phyloP scores from a whole-genome alignment of 2,113 vertebrate species.

The Erythrolamprus reginae region DNA sequence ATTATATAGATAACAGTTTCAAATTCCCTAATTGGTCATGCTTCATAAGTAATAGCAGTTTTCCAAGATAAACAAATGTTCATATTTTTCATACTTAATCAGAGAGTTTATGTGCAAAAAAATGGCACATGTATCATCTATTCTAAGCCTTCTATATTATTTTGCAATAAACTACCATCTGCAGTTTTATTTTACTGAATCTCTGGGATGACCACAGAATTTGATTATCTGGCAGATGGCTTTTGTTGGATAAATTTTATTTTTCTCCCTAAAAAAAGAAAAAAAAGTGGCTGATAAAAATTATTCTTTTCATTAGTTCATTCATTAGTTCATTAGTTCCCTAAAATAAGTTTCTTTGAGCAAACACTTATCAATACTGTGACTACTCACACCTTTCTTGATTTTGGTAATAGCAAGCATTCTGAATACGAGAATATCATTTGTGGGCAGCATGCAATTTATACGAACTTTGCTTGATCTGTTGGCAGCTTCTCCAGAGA shows the following conservation, averaged over 20 bases:
- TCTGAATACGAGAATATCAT: not conserved
- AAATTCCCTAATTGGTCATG: constrained; percentile 79
- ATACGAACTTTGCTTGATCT: not conserved
- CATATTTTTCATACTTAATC: constrained; percentile 78
- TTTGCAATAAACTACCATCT: constrained; percentile 74
- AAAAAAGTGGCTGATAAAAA: constrained; percentile 7
- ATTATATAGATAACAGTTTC: constrained; percentile 73
- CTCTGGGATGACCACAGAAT: constrained; percentile 66
- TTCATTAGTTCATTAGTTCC: not conserved
- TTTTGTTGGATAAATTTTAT: constrained; percentile 48
- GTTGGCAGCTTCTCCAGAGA: not conserved
- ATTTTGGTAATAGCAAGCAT: not conserved
- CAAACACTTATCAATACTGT: not conserved
- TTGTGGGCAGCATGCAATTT: not conserved
- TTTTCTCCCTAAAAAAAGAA: constrained; percentile 28
- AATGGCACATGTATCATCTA: constrained; percentile 71
- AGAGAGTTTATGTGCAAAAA: constrained; percentile 72
- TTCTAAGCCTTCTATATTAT: constrained; percentile 67
- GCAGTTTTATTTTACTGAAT: constrained; percentile 70
- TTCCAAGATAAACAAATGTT: constrained; percentile 78
- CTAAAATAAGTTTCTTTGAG: constrained; percentile 15
- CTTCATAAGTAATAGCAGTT: constrained; percentile 75
- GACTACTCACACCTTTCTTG: not conserved
- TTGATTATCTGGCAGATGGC: constrained; percentile 65
- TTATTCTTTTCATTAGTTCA: constrained; percentile 21